Evolutionary conservation across 64 coral and sea anemone species (phyloP).

Genomic region (Orbicella faveolata): DNA sequence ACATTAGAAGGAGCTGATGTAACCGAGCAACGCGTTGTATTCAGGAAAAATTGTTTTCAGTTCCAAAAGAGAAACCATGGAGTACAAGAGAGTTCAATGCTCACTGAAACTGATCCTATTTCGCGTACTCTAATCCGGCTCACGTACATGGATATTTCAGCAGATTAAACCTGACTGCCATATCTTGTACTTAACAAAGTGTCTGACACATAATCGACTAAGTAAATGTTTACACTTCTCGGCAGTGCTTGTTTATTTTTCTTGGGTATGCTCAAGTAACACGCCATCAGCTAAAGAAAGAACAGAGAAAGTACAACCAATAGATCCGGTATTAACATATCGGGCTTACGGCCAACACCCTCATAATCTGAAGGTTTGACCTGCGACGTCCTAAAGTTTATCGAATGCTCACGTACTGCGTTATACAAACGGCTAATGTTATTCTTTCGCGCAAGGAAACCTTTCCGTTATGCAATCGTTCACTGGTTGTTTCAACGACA

Average conservation of each 20-base stretch:
- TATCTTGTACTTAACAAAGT: conserved; percentile 30
- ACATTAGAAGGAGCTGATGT: conserved; percentile 14
- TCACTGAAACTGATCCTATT: not conserved
- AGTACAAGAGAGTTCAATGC: not conserved
- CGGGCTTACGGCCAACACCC: conserved; percentile 19
- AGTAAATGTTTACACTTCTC: conserved; percentile 41
- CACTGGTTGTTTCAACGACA: not conserved
- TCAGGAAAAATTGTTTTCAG: not conserved
- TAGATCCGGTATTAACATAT: not conserved
- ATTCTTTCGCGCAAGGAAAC: not conserved
- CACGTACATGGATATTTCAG: conserved; percentile 19
- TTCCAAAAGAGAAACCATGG: not conserved
- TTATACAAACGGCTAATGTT: not conserved
- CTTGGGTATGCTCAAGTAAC: not conserved
- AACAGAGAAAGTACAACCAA: not conserved
- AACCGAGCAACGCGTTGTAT: conserved; percentile 32
- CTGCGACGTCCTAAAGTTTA: not conserved
- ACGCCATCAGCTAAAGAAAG: conserved; percentile 2
- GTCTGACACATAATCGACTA: conserved; percentile 42
- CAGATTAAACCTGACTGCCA: conserved; percentile 7
- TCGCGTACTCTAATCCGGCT: not conserved
- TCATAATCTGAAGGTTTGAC: not conserved
- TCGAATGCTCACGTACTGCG: conserved; percentile 10
- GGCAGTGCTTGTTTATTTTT: conserved; percentile 44
- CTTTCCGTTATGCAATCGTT: not conserved